These are phyloP conservation scores for Tragelaphus scriptus DNA, from an alignment of 2,113 vertebrate genomes.

Conservation along the genomic window DNA sequence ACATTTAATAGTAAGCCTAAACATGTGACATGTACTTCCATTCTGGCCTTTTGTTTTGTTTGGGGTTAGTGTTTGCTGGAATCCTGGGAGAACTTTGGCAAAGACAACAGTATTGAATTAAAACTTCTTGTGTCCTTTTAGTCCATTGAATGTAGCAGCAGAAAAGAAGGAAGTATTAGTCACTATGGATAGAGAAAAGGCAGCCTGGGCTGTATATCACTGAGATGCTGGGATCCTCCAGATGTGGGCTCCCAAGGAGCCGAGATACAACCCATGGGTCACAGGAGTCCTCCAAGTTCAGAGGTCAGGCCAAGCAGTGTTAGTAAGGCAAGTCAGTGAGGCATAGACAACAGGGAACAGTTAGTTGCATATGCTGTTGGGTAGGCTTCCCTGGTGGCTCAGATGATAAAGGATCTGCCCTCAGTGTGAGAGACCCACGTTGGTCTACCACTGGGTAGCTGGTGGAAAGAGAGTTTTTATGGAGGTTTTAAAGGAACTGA, in stretches of 20 bases:
- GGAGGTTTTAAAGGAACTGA: neutral
- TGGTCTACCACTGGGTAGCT: neutral
- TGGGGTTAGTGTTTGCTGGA: neutral
- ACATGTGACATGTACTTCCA: neutral
- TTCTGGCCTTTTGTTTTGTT: neutral
- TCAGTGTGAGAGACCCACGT: neutral
- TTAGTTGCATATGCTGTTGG: neutral
- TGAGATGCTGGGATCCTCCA: neutral
- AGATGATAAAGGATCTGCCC: neutral
- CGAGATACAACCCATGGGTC: neutral
- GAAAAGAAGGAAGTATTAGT: neutral
- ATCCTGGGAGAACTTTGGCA: neutral
- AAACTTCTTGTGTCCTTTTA: neutral
- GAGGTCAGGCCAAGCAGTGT: neutral
- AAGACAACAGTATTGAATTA: neutral
- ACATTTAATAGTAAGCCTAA: neutral
- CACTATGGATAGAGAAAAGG: neutral
- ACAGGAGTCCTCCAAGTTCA: neutral
- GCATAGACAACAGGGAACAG: neutral
- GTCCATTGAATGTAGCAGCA: neutral
- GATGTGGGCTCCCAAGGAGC: accelerated
- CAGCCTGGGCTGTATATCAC: neutral
- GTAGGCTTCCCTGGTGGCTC: neutral
- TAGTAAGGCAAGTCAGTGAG: neutral
- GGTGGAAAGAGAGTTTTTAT: neutral